Conservation (phyloP, 2,797 vertebrate genomes). For the Channallabes apus region DNA sequence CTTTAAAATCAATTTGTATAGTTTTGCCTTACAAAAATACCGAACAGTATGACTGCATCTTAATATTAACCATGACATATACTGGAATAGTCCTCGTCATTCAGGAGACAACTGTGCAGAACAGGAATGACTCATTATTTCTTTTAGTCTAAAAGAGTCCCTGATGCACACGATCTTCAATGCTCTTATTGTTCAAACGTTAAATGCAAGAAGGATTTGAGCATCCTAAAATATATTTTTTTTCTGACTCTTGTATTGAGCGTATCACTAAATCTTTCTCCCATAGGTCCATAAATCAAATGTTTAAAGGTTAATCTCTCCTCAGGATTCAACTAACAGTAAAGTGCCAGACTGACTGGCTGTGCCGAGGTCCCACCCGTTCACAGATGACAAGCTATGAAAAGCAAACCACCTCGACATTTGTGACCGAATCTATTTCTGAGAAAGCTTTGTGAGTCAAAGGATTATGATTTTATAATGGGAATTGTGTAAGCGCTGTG, state of each 20-base stretch:
- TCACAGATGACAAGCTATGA: not conserved
- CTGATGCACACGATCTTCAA: not conserved
- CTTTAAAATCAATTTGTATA: not conserved
- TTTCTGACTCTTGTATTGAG: not conserved
- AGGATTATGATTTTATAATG: not conserved
- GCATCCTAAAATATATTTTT: not conserved
- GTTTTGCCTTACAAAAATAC: not conserved
- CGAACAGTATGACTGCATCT: not conserved
- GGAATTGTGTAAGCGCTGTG: not conserved
- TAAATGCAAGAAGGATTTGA: not conserved
- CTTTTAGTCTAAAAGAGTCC: not conserved
- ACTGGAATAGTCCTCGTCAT: not conserved
- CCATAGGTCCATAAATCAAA: not conserved
- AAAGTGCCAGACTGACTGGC: not conserved
- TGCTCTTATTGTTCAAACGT: not conserved
- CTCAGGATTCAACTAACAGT: not conserved
- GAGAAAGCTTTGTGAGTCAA: not conserved
- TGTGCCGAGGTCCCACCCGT: not conserved
- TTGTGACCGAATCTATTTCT: not conserved
- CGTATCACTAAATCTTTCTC: not conserved
- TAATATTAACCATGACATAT: not conserved
- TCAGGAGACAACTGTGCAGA: not conserved
- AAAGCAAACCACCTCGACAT: not conserved
- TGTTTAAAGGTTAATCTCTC: conserved; percentile 11
- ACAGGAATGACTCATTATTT: not conserved